phyloP scores from a whole-genome alignment of 2,113 vertebrate species.

The Caranx melampygus region DNA sequence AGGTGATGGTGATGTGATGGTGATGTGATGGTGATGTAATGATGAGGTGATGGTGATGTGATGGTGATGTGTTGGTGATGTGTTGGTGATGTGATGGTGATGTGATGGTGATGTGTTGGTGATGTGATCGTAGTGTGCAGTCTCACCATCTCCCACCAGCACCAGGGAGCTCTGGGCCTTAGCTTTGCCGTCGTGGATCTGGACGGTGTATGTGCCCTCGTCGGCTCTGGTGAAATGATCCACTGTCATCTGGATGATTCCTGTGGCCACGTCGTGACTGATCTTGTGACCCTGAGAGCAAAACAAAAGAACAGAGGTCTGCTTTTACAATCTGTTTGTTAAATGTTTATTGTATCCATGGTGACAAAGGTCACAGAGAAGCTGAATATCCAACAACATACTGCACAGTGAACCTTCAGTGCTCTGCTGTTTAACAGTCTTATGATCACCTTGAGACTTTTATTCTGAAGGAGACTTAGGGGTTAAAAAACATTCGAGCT shows the following conservation, averaged over 20 bases:
- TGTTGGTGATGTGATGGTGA: too few species aligned
- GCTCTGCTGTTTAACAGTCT: background rate
- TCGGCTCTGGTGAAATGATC: constrained; percentile 91
- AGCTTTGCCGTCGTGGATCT: constrained; percentile 94
- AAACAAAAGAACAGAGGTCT: background rate
- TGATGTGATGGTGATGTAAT: too few species aligned
- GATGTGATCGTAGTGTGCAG: background rate
- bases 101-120: background rate
- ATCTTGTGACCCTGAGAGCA: constrained; percentile 89
- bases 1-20: too few species aligned
- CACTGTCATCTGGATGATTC: constrained; percentile 95
- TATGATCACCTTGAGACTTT: background rate
- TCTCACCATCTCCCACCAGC: constrained; percentile 95
- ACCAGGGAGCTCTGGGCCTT: constrained; percentile 94
- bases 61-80: too few species aligned
- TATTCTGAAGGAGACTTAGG: background rate
- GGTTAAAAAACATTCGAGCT: background rate
- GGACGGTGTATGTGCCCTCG: constrained; percentile 97
- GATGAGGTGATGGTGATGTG: too few species aligned
- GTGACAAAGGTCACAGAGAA: too few species aligned
- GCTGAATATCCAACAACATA: too few species aligned
- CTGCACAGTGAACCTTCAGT: too few species aligned
- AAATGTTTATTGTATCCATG: too few species aligned
- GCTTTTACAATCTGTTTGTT: too few species aligned
- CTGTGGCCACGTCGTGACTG: constrained; percentile 88